Percentiles rank a stretch among this genome's conserved stretches.
phyloP scores from a whole-genome alignment of 2,113 vertebrate species.

The Athene noctua region DNA sequence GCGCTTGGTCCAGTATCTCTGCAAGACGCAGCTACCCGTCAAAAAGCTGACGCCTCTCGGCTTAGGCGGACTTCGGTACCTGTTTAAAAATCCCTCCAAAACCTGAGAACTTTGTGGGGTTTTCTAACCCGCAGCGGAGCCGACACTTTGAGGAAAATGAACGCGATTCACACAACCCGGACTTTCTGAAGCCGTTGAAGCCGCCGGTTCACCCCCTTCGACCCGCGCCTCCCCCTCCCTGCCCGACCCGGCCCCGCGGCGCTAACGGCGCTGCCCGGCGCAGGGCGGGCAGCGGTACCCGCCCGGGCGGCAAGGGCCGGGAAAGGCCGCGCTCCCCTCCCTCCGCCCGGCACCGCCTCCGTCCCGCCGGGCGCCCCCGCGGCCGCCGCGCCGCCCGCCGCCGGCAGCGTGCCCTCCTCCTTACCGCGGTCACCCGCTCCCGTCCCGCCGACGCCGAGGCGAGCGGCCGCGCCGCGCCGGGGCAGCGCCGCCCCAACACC shows the following conservation, averaged over 20 bases:
- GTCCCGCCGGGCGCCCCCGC: not conserved
- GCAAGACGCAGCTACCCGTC: not conserved
- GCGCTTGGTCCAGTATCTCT: not conserved
- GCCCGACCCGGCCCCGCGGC: not conserved
- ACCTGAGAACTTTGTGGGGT: not conserved
- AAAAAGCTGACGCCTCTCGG: not conserved
- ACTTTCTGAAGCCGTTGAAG: not conserved
- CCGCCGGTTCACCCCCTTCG: rapidly evolving
- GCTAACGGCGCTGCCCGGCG: not conserved
- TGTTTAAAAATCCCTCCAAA: not conserved
- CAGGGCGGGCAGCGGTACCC: not conserved
- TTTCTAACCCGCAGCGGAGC: not conserved
- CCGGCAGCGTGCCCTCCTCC: not conserved
- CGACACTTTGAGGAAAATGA: rapidly evolving
- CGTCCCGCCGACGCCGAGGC: not conserved
- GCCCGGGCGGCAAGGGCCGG: not conserved
- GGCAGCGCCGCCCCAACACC: not conserved
- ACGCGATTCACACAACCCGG: rapidly evolving
- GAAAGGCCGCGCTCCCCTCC: not conserved
- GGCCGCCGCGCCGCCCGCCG: not conserved
- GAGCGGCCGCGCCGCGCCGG: not conserved
- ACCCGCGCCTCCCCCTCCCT: not conserved
- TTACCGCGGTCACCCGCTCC: not conserved
- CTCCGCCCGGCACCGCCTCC: not conserved
- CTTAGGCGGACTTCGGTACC: not conserved